phyloP scores from a whole-genome alignment of 2,888 invertebrate species.

The Oscheius myriophilus region DNA sequence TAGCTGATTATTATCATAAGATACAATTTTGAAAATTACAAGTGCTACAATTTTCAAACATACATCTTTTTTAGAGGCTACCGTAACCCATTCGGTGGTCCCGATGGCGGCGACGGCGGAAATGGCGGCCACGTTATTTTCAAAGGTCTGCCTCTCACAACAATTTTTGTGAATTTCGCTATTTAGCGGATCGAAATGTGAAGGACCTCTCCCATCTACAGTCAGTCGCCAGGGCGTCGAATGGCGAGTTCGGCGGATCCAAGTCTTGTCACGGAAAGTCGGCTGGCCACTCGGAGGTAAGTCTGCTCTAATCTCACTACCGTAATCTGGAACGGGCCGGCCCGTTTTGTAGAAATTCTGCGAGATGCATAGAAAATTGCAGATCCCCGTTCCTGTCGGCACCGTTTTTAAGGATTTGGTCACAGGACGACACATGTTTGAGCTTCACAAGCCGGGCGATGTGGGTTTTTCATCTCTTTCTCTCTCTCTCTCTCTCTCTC shows the following conservation, averaged over 20 bases:
- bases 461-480: constrained; percentile 25
- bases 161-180: background rate
- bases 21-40: too few relatives aligned
- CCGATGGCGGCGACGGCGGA: constrained; percentile 96
- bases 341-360: too few relatives aligned
- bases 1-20: too few relatives aligned
- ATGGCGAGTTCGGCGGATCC: constrained; percentile 61
- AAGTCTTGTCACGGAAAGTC: constrained; percentile 53
- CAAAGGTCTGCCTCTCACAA: constrained; percentile 39
- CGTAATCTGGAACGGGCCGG: too few relatives aligned
- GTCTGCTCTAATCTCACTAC: background rate
- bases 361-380: background rate
- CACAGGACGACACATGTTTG: constrained; percentile 31
- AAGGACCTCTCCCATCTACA: constrained; percentile 62
- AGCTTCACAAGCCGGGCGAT: constrained; percentile 41
- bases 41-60: too few relatives aligned
- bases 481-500: background rate
- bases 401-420: constrained; percentile 42
- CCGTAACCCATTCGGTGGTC: constrained; percentile 88
- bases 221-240: constrained; percentile 47
- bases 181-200: constrained; percentile 45
- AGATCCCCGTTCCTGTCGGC: constrained; percentile 47
- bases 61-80: constrained; percentile 76
- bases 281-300: constrained; percentile 41
- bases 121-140: constrained; percentile 72